Conservation (phyloP, 2,797 vertebrate species). For the Acridotheres tristis region DNA sequence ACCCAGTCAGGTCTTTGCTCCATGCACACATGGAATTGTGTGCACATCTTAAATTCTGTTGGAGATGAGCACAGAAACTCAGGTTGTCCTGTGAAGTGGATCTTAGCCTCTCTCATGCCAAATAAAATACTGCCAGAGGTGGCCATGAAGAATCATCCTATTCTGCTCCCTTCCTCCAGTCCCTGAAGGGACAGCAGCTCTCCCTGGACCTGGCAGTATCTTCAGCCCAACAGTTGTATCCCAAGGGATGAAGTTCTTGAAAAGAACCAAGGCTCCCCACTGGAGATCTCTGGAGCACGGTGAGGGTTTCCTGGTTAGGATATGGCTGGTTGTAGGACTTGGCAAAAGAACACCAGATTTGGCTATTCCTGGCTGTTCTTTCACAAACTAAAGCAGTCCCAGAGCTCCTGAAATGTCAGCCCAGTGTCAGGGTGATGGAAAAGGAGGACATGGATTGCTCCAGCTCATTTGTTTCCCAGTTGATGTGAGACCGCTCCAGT, state of each 20-base stretch:
- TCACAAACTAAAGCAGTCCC: not conserved
- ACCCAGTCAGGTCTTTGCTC: not conserved
- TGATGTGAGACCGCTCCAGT: not conserved
- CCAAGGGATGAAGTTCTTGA: not conserved
- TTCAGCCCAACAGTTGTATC: rapidly evolving
- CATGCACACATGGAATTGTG: rapidly evolving
- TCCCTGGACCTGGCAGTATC: not conserved
- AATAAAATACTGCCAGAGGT: not conserved
- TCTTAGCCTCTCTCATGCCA: not conserved
- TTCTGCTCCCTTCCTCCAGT: not conserved
- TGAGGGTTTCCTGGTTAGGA: not conserved
- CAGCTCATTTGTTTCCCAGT: not conserved
- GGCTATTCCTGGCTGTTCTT: not conserved
- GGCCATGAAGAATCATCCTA: not conserved
- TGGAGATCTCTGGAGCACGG: not conserved
- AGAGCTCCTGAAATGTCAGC: not conserved
- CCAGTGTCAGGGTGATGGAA: not conserved
- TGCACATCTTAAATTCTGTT: not conserved
- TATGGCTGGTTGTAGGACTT: not conserved
- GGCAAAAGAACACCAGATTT: not conserved
- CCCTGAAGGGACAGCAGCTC: not conserved
- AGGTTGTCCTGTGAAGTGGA: not conserved
- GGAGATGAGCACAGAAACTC: not conserved
- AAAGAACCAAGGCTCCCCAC: not conserved
- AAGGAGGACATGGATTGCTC: not conserved